Evolutionary conservation across 1,140 invertebrate species (phyloP).

Genomic region (Akabosia matsudoensis): DNA sequence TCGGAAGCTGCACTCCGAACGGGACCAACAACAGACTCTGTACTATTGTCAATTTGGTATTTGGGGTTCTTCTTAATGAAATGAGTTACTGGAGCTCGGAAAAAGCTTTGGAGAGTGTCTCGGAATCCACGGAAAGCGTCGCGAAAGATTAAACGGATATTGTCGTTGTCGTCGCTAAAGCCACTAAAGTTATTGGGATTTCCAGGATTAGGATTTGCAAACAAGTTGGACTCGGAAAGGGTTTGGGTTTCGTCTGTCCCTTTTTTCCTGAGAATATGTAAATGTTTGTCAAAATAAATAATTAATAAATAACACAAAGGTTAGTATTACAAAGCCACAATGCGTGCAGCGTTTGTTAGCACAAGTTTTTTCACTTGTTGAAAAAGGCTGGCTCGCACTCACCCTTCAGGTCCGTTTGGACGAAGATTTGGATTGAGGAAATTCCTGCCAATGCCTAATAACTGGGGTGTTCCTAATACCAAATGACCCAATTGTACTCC

Average conservation of each 20-base stretch:
- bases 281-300: background rate
- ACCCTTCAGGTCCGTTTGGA: background rate
- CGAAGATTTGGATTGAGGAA: background rate
- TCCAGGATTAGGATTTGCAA: background rate
- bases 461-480: slow-evolving; percentile 31
- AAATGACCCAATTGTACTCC: slow-evolving; percentile 37
- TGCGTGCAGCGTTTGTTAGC: too few relatives aligned
- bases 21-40: background rate
- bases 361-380: too few relatives aligned
- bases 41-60: slow-evolving; percentile 14
- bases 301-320: too few relatives aligned
- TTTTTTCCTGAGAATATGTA: slow-evolving; percentile 1
- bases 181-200: background rate
- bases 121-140: slow-evolving; percentile 29
- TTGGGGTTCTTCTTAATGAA: slow-evolving; percentile 1
- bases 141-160: slow-evolving; percentile 17
- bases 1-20: background rate
- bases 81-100: slow-evolving; percentile 8
- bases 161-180: slow-evolving; percentile 2
- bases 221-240: slow-evolving; percentile 20
- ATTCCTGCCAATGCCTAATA: slow-evolving; percentile 28
- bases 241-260: background rate
- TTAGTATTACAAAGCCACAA: too few relatives aligned
- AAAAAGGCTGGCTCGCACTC: too few relatives aligned
- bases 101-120: slow-evolving; percentile 27